phyloP scores from a whole-genome alignment of 2,797 vertebrate species.

The Callimico goeldii region DNA sequence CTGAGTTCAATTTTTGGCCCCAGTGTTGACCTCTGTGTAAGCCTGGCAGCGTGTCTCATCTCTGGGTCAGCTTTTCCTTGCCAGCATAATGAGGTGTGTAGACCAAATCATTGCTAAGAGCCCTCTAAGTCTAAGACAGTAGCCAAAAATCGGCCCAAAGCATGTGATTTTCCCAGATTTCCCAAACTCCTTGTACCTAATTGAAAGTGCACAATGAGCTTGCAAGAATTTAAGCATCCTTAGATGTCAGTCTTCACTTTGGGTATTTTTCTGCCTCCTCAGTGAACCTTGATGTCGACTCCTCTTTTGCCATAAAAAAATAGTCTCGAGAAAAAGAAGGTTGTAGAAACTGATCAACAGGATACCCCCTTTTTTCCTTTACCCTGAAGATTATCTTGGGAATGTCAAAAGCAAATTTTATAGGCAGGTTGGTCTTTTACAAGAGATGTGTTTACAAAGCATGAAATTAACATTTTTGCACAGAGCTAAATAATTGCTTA shows the following conservation, averaged over 20 bases:
- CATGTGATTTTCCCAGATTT: not conserved
- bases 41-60: not conserved
- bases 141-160: not conserved
- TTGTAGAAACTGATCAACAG: not conserved
- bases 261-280: not conserved
- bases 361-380: not conserved
- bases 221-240: not conserved
- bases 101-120: not conserved
- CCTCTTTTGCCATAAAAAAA: not conserved
- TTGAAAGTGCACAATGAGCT: not conserved
- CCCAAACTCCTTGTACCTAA: not conserved
- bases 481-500: constrained; percentile 84
- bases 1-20: not conserved
- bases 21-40: not conserved
- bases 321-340: not conserved
- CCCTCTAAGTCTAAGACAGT: not conserved
- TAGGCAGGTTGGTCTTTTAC: constrained; percentile 79
- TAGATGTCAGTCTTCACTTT: not conserved
- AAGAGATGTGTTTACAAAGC: constrained; percentile 86
- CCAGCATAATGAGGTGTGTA: not conserved
- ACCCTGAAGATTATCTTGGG: constrained; percentile 65
- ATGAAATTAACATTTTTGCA: constrained; percentile 88
- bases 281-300: not conserved
- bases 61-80: not conserved
- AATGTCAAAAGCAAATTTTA: constrained; percentile 80